phyloP scores from a whole-genome alignment of 2,888 invertebrate species.

The Plusia festucae region DNA sequence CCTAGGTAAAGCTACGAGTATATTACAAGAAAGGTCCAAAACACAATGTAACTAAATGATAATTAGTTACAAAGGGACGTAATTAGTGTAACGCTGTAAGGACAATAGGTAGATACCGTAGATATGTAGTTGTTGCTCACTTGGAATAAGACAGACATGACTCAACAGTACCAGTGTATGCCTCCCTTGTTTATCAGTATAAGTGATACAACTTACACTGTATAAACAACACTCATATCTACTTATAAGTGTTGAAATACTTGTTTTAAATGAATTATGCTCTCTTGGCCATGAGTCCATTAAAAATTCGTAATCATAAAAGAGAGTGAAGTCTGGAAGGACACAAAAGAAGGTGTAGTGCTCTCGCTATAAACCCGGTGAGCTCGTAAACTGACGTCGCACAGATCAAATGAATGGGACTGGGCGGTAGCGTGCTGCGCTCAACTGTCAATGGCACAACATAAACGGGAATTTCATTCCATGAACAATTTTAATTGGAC shows the following conservation, averaged over 20 bases:
- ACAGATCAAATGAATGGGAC: conserved; percentile 74
- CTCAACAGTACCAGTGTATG: background rate
- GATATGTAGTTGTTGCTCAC: background rate
- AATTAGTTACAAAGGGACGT: conserved; percentile 55
- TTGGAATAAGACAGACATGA: background rate
- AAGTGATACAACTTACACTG: conserved; percentile 1
- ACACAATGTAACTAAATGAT: conserved; percentile 55
- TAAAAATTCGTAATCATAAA: conserved; percentile 72
- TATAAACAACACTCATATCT: background rate
- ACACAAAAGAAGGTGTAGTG: conserved; percentile 77
- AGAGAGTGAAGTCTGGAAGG: conserved; percentile 69
- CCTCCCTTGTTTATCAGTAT: background rate
- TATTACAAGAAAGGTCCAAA: conserved; percentile 38
- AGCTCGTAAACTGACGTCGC: conserved; percentile 79
- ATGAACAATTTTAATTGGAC: conserved; percentile 76
- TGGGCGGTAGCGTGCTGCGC: conserved; percentile 57
- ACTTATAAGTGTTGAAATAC: background rate
- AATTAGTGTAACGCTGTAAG: conserved; percentile 58
- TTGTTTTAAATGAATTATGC: conserved; percentile 33
- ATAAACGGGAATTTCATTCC: conserved; percentile 65
- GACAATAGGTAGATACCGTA: conserved; percentile 28
- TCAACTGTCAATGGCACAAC: conserved; percentile 69
- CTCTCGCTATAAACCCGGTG: conserved; percentile 76
- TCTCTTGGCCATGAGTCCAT: conserved; percentile 68
- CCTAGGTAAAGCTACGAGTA: no score